These are phyloP conservation scores for Myopa testacea DNA, from an alignment of 2,888 invertebrate species.

Conservation along the genomic window DNA sequence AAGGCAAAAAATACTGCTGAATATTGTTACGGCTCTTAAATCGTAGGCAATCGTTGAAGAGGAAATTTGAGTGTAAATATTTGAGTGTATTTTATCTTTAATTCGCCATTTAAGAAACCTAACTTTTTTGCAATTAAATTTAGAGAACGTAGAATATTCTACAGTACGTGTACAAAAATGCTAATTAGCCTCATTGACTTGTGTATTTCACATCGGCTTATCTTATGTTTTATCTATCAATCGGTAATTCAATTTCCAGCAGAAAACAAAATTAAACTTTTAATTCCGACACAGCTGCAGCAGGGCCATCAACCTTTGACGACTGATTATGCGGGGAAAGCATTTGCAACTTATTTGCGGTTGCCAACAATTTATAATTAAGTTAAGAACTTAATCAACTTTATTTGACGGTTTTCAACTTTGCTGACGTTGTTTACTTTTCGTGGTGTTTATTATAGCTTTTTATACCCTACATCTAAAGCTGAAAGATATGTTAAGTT, in stretches of 20 bases:
- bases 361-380: conserved; percentile 62
- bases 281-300: conserved; percentile 14
- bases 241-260: conserved; percentile 62
- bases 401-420: conserved; percentile 44
- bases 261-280: conserved; percentile 58
- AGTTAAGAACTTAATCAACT: conserved; percentile 54
- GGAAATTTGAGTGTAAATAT: too few relatives aligned
- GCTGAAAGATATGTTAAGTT: too few relatives aligned
- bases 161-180: too few relatives aligned
- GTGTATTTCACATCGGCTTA: too few relatives aligned
- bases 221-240: conserved; percentile 32
- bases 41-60: too few relatives aligned
- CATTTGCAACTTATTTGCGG: conserved; percentile 56
- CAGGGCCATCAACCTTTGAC: background rate
- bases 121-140: too few relatives aligned
- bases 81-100: too few relatives aligned
- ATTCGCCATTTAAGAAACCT: too few relatives aligned
- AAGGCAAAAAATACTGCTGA: too few relatives aligned
- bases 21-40: too few relatives aligned
- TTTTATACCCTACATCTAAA: background rate
- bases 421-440: conserved; percentile 32
- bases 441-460: conserved; percentile 7
- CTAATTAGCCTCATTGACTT: too few relatives aligned
- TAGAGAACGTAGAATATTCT: too few relatives aligned
- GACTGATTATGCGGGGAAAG: conserved; percentile 48